Evolutionary conservation across 1,140 invertebrate genomes (phyloP).

Genomic region (Agrypnia vestita): DNA sequence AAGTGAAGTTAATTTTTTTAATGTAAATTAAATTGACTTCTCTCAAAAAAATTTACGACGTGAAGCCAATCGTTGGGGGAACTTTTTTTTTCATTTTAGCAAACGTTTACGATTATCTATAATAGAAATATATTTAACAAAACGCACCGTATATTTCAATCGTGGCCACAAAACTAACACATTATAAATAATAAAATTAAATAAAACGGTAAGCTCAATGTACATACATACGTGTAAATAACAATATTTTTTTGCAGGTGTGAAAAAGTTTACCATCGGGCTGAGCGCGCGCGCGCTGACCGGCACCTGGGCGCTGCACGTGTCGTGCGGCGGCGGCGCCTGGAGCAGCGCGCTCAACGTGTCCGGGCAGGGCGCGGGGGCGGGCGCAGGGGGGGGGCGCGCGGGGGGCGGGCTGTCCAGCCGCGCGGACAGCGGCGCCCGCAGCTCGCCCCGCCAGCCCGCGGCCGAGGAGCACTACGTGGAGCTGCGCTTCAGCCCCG

Average conservation of each 20-base stretch:
- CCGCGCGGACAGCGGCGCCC: background rate
- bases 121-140: too few relatives aligned
- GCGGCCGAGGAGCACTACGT: conserved; percentile 79
- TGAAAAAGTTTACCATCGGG: conserved; percentile 72
- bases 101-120: too few relatives aligned
- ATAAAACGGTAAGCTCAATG: background rate
- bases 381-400: background rate
- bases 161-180: too few relatives aligned
- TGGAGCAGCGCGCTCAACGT: conserved; percentile 71
- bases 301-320: conserved; percentile 75
- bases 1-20: too few relatives aligned
- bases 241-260: conserved; percentile 66
- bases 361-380: conserved; percentile 53
- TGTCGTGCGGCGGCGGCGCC: conserved; percentile 74
- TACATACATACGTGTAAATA: background rate
- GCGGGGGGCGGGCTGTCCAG: conserved; percentile 38
- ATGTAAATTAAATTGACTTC: too few relatives aligned
- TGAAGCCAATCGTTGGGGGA: too few relatives aligned
- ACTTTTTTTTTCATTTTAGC: too few relatives aligned
- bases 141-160: too few relatives aligned
- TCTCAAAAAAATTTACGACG: too few relatives aligned
- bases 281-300: conserved; percentile 71
- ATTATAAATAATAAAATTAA: too few relatives aligned
- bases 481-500: conserved; percentile 76
- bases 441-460: conserved; percentile 63